A percentile compares a stretch with the other conserved stretches of the same genome.
These are phyloP conservation scores for Drosophila tsacasi DNA, from an alignment of 1,140 invertebrate genomes.

Conservation along the genomic window DNA sequence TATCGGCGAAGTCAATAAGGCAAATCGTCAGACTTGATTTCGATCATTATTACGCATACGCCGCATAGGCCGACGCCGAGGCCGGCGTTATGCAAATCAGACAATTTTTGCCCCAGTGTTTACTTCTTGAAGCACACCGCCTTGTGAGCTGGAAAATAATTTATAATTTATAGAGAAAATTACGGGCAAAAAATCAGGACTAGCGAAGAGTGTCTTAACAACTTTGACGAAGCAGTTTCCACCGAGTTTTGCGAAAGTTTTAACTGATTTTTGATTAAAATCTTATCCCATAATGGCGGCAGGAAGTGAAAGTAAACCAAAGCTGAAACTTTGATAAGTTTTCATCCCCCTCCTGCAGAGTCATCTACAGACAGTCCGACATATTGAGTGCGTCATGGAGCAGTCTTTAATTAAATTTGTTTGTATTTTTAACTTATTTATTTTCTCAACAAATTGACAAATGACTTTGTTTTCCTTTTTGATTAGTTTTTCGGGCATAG, in stretches of 20 bases:
- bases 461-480: conserved; percentile 42
- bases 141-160: conserved; percentile 38
- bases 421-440: conserved; percentile 24
- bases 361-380: conserved; percentile 9
- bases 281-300: conserved; percentile 33
- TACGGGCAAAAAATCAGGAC: conserved; percentile 2
- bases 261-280: conserved; percentile 77
- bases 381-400: conserved; percentile 34
- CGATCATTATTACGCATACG: conserved; percentile 75
- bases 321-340: conserved; percentile 41
- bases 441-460: conserved; percentile 34
- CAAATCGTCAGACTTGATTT: conserved; percentile 56
- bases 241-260: conserved; percentile 41
- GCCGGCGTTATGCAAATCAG: conserved; percentile 70
- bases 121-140: not conserved
- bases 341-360: conserved; percentile 8
- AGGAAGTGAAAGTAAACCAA: conserved; percentile 32
- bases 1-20: conserved; percentile 61
- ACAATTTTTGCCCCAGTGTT: conserved; percentile 9
- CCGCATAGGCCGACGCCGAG: conserved; percentile 14
- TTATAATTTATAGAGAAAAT: conserved; percentile 54
- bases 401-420: conserved; percentile 46
- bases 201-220: conserved; percentile 22
- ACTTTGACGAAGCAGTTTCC: conserved; percentile 56
- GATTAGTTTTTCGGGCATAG: conserved; percentile 22